A percentile compares a stretch with the other conserved stretches of the same genome.
phyloP scores from a whole-genome alignment of 2,888 invertebrate genomes.

The Cataglyphis cursor region DNA sequence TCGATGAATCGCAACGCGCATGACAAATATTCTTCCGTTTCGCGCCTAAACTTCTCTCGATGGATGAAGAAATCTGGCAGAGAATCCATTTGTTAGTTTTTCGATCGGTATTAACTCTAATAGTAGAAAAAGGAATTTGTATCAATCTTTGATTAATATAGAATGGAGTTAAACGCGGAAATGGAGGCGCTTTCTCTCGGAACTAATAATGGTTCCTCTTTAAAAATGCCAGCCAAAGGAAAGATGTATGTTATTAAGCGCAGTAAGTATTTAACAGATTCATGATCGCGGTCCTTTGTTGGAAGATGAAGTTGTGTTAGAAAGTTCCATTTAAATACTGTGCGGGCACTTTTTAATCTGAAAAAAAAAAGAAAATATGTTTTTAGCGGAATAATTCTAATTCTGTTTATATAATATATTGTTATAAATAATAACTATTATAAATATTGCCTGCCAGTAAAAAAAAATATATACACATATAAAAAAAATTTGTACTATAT shows the following conservation, averaged over 20 bases:
- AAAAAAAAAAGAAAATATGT: neutral
- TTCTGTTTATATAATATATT: neutral
- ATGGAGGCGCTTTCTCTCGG: neutral
- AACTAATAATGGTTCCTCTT: neutral
- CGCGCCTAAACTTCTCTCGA: slow-evolving; percentile 68
- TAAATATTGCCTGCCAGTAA: neutral
- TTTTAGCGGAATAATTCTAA: neutral
- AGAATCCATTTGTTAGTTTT: neutral
- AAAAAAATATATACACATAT: neutral
- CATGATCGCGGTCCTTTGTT: neutral
- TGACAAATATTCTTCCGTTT: slow-evolving; percentile 64
- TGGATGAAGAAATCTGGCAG: neutral
- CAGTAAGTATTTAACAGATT: slow-evolving; percentile 58
- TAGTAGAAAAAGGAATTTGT: neutral
- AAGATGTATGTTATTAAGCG: slow-evolving; percentile 86
- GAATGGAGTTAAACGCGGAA: neutral
- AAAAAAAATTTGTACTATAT: neutral
- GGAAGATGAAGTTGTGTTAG: neutral
- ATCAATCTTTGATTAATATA: neutral
- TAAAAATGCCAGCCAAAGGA: slow-evolving; percentile 74
- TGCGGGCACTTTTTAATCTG: neutral
- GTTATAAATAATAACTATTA: slow-evolving; percentile 9
- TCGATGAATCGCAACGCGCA: neutral
- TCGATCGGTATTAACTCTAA: no score
- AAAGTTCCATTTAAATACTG: neutral